These are phyloP conservation scores for Idaea biselata DNA, from an alignment of 2,888 invertebrate species.

Conservation along the genomic window DNA sequence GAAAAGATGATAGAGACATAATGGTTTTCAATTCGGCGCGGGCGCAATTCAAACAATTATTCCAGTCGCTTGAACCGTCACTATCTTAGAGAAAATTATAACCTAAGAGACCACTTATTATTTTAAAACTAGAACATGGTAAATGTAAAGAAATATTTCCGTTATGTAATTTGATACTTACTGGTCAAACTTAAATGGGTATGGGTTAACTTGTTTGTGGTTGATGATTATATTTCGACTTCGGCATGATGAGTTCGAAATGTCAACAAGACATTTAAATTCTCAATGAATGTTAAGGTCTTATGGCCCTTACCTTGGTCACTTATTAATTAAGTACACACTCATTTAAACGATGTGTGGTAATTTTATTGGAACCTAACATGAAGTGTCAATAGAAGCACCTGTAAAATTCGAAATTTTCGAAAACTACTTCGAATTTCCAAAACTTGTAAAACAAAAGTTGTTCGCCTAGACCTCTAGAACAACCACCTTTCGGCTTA, in stretches of 20 bases:
- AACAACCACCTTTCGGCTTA: too few species aligned
- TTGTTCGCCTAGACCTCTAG: too few species aligned
- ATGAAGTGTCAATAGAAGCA: not conserved
- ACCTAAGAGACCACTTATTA: not conserved
- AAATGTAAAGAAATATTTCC: not conserved
- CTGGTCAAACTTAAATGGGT: not conserved
- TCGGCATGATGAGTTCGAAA: not conserved
- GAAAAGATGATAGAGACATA: not conserved
- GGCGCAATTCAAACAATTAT: conserved; percentile 1
- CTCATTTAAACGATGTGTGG: not conserved
- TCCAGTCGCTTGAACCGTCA: not conserved
- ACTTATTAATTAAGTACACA: not conserved
- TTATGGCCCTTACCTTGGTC: not conserved
- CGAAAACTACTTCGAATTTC: too few species aligned
- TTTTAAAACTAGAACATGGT: not conserved
- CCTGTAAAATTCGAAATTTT: too few species aligned
- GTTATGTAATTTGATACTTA: not conserved
- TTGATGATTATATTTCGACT: not conserved
- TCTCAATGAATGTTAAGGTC: not conserved
- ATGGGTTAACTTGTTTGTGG: not conserved
- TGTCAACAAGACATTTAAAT: not conserved
- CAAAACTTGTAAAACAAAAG: too few species aligned
- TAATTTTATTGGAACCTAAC: not conserved
- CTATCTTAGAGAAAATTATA: not conserved
- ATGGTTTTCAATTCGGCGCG: not conserved